Evolutionary conservation across 1,140 invertebrate species (phyloP).

Genomic region (Drosophila baimaii): DNA sequence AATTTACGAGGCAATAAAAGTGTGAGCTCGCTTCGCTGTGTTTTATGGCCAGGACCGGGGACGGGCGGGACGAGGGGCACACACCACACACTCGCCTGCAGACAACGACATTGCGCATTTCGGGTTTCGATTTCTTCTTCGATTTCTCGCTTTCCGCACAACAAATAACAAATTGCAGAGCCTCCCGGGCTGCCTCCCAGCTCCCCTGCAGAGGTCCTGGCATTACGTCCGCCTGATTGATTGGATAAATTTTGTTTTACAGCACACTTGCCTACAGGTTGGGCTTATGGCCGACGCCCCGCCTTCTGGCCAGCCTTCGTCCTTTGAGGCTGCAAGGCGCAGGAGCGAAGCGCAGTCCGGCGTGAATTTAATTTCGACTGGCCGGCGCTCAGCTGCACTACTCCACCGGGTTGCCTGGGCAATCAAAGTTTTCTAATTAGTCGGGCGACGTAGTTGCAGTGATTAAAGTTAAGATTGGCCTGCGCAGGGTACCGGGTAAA

Average conservation of each 20-base stretch:
- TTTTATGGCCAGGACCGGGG: slow-evolving; percentile 55
- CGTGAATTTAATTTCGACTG: slow-evolving; percentile 35
- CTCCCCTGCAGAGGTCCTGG: slow-evolving; percentile 29
- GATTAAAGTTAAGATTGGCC: slow-evolving; percentile 47
- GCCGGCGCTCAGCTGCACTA: slow-evolving; percentile 13
- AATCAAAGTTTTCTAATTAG: slow-evolving; percentile 70
- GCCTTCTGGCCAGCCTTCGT: slow-evolving; percentile 12
- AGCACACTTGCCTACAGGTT: slow-evolving; percentile 13
- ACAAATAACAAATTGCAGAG: slow-evolving; percentile 37
- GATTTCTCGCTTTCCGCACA: slow-evolving; percentile 34
- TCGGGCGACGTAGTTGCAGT: slow-evolving; percentile 21
- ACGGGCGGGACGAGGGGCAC: slow-evolving; percentile 3
- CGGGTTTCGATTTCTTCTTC: slow-evolving; percentile 31
- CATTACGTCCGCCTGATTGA: slow-evolving; percentile 60
- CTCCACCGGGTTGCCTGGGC: slow-evolving; percentile 31
- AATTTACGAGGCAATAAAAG: slow-evolving; percentile 84
- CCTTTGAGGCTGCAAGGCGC: slow-evolving; percentile 41
- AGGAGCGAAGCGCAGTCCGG: slow-evolving; percentile 15
- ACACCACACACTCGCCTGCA: slow-evolving; percentile 18
- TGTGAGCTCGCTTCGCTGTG: slow-evolving; percentile 76
- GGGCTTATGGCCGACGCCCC: slow-evolving; percentile 11
- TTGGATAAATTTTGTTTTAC: slow-evolving; percentile 54
- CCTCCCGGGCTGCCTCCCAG: slow-evolving; percentile 18
- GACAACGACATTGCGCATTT: slow-evolving; percentile 53
- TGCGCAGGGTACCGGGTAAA: slow-evolving; percentile 28